These are phyloP conservation scores for Crotalus viridis DNA, from an alignment of 2,113 vertebrate species.

Conservation along the genomic window DNA sequence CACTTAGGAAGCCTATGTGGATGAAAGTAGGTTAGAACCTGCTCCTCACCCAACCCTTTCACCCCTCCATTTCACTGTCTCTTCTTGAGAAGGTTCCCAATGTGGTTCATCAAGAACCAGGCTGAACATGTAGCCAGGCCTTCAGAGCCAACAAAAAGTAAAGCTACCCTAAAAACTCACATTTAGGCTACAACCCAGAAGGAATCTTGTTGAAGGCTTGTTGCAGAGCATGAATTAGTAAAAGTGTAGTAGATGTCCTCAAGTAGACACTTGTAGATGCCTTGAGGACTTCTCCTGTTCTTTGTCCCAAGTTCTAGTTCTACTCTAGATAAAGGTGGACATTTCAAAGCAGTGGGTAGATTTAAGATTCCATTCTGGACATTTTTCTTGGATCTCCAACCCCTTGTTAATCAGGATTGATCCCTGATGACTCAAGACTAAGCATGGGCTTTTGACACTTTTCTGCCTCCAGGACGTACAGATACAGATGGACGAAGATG, in stretches of 20 bases:
- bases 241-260: not conserved
- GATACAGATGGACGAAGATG: conserved; percentile 71
- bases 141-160: not conserved
- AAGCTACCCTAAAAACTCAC: not conserved
- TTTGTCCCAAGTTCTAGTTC: not conserved
- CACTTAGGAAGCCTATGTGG: not conserved
- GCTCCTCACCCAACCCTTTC: not conserved
- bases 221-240: not conserved
- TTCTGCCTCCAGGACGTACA: conserved; percentile 64
- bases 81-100: not conserved
- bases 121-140: not conserved
- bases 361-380: not conserved
- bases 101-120: not conserved
- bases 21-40: not conserved
- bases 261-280: not conserved
- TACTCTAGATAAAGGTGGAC: not conserved
- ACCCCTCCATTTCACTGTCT: not conserved
- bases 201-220: not conserved
- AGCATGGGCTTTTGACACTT: not conserved
- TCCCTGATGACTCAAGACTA: not conserved
- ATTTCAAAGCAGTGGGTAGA: not conserved
- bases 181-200: not conserved
- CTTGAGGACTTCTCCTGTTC: not conserved
- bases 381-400: not conserved
- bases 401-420: not conserved